Evolutionary conservation across 2,113 vertebrate species (phyloP), one percentile per base, ranked within the genome.

Genomic region (Phycodurus eques): DNA sequence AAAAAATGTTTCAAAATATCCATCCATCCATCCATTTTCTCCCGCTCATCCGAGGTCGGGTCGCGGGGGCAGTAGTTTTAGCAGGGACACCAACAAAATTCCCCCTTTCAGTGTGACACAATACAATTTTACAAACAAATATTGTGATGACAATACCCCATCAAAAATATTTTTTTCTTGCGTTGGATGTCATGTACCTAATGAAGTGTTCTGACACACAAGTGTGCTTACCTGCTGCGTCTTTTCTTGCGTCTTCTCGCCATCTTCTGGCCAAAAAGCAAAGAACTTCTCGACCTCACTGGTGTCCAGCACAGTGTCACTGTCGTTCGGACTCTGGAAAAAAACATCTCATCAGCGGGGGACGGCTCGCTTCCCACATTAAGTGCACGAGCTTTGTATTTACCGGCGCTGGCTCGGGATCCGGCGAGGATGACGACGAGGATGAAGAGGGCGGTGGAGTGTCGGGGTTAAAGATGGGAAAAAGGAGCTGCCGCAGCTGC

Each of bases 401-500:
- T 80, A 90, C 90, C 31, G 15, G 54, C 8, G 71, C 46, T 20
- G 17, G 47, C 13, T 75, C 39, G 20, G 70, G 8, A 2, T 77
- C 67, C 5, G 33, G 47, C 3, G 72, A 57, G 6, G 78, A 66
- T 35, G 75, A 14, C 10, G 69, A 66, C 0, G 56, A 73, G 0
- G 76, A 75, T 2, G 74, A 71, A 1, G 77, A 78, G 2, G 53
- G 14, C 0, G 68, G 70, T 6, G 83, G 72, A n/a, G 69, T 67
- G 33, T 61, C 0, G 51, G 64, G 47, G 79, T 93, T 92, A 43
- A 96, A 93, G 82, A 96, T 95, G 68, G 94, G 94, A 0, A 91
- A 87, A 56, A 96, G 92, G 33, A 96, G 94, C 27, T 86, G 86
- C 14, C 88, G 89, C 46, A 96, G 93, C 62, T 93, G 92, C 0